A percentile compares a stretch with the other conserved stretches of the same genome.
Conservation (phyloP, 2,113 vertebrate species). For the Cololabis saira region DNA sequence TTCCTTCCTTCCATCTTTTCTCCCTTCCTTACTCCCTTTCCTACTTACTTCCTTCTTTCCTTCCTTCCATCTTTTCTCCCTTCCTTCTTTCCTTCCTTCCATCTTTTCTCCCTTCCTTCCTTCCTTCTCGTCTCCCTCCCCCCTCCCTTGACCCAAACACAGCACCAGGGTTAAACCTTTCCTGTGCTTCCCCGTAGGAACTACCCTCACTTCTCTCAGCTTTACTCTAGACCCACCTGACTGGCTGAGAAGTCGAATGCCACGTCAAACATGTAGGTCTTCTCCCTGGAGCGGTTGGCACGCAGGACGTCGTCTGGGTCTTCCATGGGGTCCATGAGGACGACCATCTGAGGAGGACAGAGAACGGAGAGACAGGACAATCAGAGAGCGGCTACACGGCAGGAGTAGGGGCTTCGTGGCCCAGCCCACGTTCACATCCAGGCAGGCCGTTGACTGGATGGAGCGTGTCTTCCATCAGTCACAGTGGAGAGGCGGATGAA, state of each 20-base stretch:
- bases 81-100: too few species aligned
- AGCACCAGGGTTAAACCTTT: too few species aligned
- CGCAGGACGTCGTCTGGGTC: conserved; percentile 87
- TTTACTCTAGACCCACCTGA: conserved; percentile 80
- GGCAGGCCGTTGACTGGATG: background rate
- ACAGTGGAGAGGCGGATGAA: conserved; percentile 9
- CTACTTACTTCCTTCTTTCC: too few species aligned
- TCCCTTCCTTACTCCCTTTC: too few species aligned
- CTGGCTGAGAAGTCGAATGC: conserved; percentile 89
- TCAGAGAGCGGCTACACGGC: background rate
- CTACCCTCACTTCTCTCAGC: background rate
- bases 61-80: too few species aligned
- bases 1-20: too few species aligned
- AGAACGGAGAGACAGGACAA: background rate
- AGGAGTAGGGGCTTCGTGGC: background rate
- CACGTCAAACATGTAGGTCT: conserved; percentile 91
- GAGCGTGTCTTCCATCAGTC: conserved; percentile 9
- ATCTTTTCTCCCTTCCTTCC: too few species aligned
- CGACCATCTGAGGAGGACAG: conserved; percentile 83
- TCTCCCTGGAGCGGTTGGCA: conserved; percentile 89
- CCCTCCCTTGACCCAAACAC: too few species aligned
- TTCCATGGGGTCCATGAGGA: conserved; percentile 92
- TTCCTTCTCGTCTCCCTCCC: too few species aligned
- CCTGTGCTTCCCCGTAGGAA: too few species aligned
- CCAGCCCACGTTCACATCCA: background rate